These are phyloP conservation scores for Patella caerulea DNA, from an alignment of 2,888 invertebrate species.

Conservation along the genomic window DNA sequence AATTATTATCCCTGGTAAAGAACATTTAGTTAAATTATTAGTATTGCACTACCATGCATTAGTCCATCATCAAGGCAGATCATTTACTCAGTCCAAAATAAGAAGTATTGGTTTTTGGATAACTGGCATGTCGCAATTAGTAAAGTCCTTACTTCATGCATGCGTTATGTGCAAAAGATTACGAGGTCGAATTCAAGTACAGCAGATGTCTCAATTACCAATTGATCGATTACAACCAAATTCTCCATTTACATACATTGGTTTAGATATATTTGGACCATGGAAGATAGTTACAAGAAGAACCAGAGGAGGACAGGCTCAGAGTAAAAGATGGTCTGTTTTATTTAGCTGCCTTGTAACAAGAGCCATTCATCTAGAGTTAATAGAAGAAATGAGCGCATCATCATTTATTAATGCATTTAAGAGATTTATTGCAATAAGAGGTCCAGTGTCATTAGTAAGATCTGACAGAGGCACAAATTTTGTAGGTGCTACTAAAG, in stretches of 20 bases:
- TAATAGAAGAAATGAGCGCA: constrained; percentile 38
- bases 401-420: constrained; percentile 44
- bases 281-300: constrained; percentile 33
- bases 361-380: constrained; percentile 42
- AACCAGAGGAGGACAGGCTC: constrained; percentile 35
- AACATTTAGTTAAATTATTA: constrained; percentile 30
- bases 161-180: constrained; percentile 33
- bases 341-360: constrained; percentile 39
- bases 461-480: not conserved
- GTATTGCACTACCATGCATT: constrained; percentile 29
- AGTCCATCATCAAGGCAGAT: constrained; percentile 37
- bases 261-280: constrained; percentile 39
- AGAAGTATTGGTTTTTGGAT: constrained; percentile 38
- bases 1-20: constrained; percentile 8
- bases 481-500: not conserved
- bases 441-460: not conserved
- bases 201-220: constrained; percentile 39
- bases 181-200: constrained; percentile 21
- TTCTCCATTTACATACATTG: constrained; percentile 36
- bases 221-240: constrained; percentile 27
- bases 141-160: constrained; percentile 25
- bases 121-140: constrained; percentile 30
- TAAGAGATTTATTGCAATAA: constrained; percentile 33
- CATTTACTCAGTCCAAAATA: constrained; percentile 36
- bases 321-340: constrained; percentile 38